Evolutionary conservation across 1,140 invertebrate genomes (phyloP).

Genomic region (Lordiphosa stackelbergi): DNA sequence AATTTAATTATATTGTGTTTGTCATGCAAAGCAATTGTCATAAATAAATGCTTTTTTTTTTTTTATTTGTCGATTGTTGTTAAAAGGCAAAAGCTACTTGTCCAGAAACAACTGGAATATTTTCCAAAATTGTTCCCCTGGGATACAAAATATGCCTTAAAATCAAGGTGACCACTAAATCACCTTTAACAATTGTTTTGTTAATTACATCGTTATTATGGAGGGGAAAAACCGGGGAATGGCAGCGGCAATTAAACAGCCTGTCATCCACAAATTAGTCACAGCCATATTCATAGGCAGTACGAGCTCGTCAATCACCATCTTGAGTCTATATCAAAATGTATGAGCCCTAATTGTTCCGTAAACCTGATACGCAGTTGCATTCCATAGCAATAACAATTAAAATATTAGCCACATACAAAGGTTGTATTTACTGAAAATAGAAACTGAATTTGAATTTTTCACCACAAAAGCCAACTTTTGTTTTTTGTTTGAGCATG

Average conservation of each 20-base stretch:
- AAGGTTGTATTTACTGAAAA: no score
- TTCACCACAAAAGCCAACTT: no score
- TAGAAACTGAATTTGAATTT: no score
- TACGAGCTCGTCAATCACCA: no score
- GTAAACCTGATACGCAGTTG: no score
- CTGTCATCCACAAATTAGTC: constrained; percentile 30
- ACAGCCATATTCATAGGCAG: constrained; percentile 10
- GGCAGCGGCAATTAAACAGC: constrained; percentile 15
- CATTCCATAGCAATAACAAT: no score
- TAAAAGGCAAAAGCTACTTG: no score
- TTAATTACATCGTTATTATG: constrained; percentile 29
- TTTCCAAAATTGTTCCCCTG: neutral
- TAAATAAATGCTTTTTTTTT: constrained; percentile 12
- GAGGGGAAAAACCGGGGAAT: constrained; percentile 4
- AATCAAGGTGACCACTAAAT: no score
- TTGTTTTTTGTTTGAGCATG: neutral
- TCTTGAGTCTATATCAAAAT: no score
- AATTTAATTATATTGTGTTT: constrained; percentile 30
- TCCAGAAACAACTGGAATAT: constrained; percentile 7
- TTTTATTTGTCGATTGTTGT: neutral
- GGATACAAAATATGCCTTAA: no score
- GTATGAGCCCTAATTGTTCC: neutral
- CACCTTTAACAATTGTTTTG: constrained; percentile 21
- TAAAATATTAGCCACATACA: no score
- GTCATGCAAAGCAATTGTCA: constrained; percentile 1